Evolutionary conservation across 2,888 invertebrate genomes (phyloP).

Genomic region (Glyphotaelius pellucidus): DNA sequence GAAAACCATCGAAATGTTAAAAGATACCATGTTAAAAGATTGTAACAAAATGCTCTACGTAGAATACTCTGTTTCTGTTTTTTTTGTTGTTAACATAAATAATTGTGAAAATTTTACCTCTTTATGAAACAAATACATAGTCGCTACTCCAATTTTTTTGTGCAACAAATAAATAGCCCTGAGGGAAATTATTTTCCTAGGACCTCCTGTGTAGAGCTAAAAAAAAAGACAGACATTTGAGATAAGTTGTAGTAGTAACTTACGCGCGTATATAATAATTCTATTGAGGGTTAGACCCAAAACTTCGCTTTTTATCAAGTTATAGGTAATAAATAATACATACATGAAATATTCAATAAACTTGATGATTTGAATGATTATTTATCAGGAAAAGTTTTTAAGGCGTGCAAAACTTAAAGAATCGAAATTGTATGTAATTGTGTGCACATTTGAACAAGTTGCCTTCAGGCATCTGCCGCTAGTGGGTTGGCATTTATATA

Average conservation of each 20-base stretch:
- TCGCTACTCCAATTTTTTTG: not conserved
- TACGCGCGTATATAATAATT: too few species aligned
- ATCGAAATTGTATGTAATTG: not conserved
- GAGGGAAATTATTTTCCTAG: too few species aligned
- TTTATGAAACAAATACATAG: too few species aligned
- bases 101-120: not conserved
- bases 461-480: not conserved
- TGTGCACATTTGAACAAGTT: not conserved
- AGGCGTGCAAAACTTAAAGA: not conserved
- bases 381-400: not conserved
- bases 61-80: not conserved
- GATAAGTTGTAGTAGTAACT: too few species aligned
- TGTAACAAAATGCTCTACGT: not conserved
- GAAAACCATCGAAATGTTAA: constrained; percentile 15
- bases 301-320: too few species aligned
- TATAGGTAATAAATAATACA: too few species aligned
- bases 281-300: too few species aligned
- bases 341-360: not conserved
- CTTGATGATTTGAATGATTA: not conserved
- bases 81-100: not conserved
- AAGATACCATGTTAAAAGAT: not conserved
- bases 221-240: too few species aligned
- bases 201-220: too few species aligned
- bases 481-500: not conserved
- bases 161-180: too few species aligned